Evolutionary conservation across 2,797 vertebrate genomes (phyloP), one percentile per base, ranked within the genome.

Genomic region (Sparidentex hasta): DNA sequence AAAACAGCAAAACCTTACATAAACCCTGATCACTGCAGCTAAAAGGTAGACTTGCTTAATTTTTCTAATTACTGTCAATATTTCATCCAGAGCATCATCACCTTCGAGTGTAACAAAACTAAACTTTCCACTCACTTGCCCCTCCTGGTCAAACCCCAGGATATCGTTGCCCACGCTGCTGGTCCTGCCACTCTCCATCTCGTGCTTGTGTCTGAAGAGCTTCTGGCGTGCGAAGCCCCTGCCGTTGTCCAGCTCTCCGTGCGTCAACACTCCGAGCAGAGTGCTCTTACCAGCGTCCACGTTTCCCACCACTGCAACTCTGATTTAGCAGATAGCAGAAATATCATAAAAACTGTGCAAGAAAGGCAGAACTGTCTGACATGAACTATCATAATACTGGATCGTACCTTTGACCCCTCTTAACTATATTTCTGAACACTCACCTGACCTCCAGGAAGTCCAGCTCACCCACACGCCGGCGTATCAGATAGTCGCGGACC

Each of bases 371-470:
- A 52, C 33, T 20, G 18, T 54, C 12, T 41, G 23, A 27, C 33
- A 44, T 6, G 5, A 67, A 55, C 38, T 25, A 25, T 41, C 3
- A 41, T 29, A 20, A 41, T 55, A 25, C 38, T 33, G 3, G 1
- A 58, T 29, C 9, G 11, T 7, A 72, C 50, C 21, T 11, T 1
- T 21, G 2, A 76, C 17, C 17, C 13, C 0, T 41, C 25, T 46
- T 13, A 3, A 29, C 41, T 11, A 47, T 18, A 56, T 25, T 23
- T 76, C 38, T 21, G 23, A 52, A 9, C 61, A 72, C 97, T 97
- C 92, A 99, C 98, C 98, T 97, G 95, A 99, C 98, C 94, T 99
- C 98, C 93, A 99, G 94, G 95, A 99, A 99, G 95, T 99, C 98
- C 77, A 98, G 97, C 93, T 99, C 98, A 69, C 98, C 98, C 33